These are phyloP conservation scores for Enteromius mattozi DNA, from an alignment of 2,797 vertebrate genomes.

Conservation along the genomic window DNA sequence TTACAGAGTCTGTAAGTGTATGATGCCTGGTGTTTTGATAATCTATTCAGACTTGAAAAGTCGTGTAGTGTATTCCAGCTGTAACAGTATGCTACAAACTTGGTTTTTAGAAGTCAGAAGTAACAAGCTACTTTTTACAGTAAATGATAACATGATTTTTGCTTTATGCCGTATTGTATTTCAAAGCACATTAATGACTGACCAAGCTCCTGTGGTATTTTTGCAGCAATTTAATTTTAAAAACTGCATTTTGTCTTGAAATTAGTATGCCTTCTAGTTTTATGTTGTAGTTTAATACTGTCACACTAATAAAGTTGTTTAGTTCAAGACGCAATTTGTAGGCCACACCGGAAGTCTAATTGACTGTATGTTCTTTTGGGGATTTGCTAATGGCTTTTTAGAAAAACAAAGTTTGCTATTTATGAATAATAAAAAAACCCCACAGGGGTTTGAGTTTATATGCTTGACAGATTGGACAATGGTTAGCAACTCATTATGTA, in stretches of 20 bases:
- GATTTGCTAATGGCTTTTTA: neutral
- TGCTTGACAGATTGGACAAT: neutral
- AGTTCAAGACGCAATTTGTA: neutral
- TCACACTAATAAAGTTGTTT: neutral
- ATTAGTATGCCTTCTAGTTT: neutral
- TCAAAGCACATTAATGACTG: neutral
- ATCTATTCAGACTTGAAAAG: too few species aligned
- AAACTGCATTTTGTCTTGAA: neutral
- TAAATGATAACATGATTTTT: neutral
- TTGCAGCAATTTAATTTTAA: neutral
- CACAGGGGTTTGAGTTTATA: neutral
- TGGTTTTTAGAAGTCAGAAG: neutral
- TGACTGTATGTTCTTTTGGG: neutral
- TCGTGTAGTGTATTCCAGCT: too few species aligned
- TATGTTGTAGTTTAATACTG: neutral
- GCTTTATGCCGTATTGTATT: neutral
- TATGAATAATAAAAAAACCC: slow-evolving; percentile 7
- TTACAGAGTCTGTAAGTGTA: too few species aligned
- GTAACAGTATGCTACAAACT: neutral
- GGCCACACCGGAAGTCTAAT: neutral
- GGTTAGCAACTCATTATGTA: neutral
- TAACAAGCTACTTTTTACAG: neutral
- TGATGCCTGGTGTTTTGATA: too few species aligned
- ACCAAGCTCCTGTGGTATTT: neutral
- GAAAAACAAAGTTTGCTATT: neutral